A percentile compares a stretch with the other conserved stretches of the same genome.
phyloP scores from a whole-genome alignment of 2,797 vertebrate species.

The Mycteria americana region DNA sequence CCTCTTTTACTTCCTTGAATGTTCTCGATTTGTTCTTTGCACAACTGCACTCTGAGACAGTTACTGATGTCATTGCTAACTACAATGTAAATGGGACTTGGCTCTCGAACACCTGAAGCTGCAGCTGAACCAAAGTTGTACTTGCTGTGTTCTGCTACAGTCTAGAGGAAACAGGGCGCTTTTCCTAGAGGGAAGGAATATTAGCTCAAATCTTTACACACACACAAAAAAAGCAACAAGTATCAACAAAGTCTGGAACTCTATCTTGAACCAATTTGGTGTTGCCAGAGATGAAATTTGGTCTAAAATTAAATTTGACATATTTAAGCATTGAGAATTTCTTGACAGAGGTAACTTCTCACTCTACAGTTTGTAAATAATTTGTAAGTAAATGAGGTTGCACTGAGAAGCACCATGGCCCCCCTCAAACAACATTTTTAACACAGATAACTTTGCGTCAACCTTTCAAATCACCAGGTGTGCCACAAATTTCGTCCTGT shows the following conservation, averaged over 20 bases:
- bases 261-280: background rate
- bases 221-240: background rate
- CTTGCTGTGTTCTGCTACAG: background rate
- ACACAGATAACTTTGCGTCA: background rate
- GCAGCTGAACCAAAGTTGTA: background rate
- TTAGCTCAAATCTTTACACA: background rate
- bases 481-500: accelerated
- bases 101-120: background rate
- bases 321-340: background rate
- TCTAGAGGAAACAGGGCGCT: background rate
- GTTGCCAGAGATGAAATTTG: background rate
- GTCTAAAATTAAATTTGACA: background rate
- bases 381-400: background rate
- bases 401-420: background rate
- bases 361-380: background rate
- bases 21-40: background rate
- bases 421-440: background rate
- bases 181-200: background rate
- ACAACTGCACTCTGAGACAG: background rate
- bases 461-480: background rate
- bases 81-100: background rate
- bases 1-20: background rate
- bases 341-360: background rate
- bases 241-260: background rate
- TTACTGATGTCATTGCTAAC: background rate